Percentiles rank a stretch among this genome's conserved stretches.
Conservation (phyloP, 2,113 vertebrate species). For the Pseudopipra pipra region DNA sequence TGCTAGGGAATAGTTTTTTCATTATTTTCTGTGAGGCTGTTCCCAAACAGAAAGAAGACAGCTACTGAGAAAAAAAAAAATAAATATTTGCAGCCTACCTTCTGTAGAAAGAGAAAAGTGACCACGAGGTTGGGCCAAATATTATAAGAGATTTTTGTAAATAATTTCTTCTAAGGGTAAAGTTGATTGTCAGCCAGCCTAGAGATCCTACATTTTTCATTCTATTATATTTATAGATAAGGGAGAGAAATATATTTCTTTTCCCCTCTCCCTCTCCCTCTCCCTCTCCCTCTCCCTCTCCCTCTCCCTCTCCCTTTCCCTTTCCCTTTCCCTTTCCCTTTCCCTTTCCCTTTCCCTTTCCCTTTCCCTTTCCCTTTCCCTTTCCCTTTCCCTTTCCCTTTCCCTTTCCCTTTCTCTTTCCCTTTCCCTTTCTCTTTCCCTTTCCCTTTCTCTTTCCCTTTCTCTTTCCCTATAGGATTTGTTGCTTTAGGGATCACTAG, state of each 20-base stretch:
- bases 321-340: neutral
- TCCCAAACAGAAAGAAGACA: neutral
- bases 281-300: too few relatives aligned
- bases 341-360: too few relatives aligned
- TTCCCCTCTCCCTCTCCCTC: rapidly evolving
- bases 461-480: neutral
- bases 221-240: too few relatives aligned
- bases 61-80: neutral
- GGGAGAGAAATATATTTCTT: neutral
- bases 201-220: neutral
- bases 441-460: neutral
- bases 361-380: neutral
- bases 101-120: neutral
- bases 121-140: neutral
- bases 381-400: too few relatives aligned
- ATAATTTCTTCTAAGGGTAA: neutral
- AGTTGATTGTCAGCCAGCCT: neutral
- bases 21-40: neutral
- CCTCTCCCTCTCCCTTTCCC: neutral
- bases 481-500: neutral
- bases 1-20: neutral
- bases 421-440: neutral
- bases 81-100: neutral
- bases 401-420: neutral
- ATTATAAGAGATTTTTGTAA: neutral